Percentiles rank a stretch among this genome's conserved stretches.
Evolutionary conservation across 23 tunicate species (phyloP).

Genomic region (Corella eumyota): DNA sequence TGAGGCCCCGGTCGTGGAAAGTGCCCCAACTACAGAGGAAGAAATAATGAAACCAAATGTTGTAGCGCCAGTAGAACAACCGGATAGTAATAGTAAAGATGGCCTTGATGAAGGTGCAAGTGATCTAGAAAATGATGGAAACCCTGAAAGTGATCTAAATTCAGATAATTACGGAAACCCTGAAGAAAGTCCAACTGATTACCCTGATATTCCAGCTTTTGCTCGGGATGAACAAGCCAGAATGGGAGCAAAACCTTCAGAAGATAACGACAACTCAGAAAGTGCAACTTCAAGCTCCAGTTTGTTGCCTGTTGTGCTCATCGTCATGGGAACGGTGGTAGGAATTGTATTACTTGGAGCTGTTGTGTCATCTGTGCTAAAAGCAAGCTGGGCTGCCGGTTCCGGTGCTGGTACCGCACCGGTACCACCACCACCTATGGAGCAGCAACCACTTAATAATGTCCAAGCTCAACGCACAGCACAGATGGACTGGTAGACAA

Average conservation of each 20-base stretch:
- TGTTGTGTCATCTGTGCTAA: conserved; percentile 54
- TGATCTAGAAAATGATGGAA: conserved; percentile 10
- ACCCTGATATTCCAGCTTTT: background rate
- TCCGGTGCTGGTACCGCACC: conserved; percentile 13
- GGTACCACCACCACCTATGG: conserved; percentile 28
- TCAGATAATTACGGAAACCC: background rate
- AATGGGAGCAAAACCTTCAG: background rate
- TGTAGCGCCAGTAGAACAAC: conserved; percentile 12
- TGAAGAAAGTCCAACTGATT: conserved; percentile 1
- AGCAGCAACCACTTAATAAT: conserved; percentile 53
- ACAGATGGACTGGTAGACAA: conserved; percentile 93
- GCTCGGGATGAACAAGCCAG: background rate
- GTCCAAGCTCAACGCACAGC: conserved; percentile 79
- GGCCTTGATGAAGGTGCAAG: conserved; percentile 1
- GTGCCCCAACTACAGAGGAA: too few relatives aligned
- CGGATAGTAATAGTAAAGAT: background rate
- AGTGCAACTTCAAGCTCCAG: background rate
- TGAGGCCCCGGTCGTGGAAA: too few relatives aligned
- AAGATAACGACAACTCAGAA: too few relatives aligned
- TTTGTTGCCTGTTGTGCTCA: conserved; percentile 25
- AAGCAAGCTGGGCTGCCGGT: conserved; percentile 2
- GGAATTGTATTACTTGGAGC: conserved; percentile 63
- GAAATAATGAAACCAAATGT: background rate
- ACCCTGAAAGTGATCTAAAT: background rate
- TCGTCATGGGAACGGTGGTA: conserved; percentile 71